These are phyloP conservation scores for Rotaria magnacalcarata DNA, from an alignment of 2,888 invertebrate species.

Conservation along the genomic window DNA sequence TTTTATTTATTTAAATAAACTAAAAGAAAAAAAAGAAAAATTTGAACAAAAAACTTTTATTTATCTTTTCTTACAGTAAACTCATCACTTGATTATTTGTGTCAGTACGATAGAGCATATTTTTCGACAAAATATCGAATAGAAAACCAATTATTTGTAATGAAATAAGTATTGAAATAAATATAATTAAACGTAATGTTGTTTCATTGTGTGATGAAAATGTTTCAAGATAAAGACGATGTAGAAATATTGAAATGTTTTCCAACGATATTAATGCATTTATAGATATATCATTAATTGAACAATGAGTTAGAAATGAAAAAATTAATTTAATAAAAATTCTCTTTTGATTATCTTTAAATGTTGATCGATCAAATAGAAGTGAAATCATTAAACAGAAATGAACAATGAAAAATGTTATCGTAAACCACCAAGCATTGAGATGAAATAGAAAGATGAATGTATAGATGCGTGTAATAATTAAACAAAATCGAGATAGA, in stretches of 20 bases:
- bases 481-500: background rate
- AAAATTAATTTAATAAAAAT: background rate
- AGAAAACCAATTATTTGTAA: slow-evolving; percentile 6
- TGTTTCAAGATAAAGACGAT: background rate
- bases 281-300: background rate
- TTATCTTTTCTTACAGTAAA: background rate
- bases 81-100: background rate
- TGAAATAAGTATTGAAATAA: background rate
- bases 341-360: background rate
- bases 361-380: slow-evolving; percentile 19
- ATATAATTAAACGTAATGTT: background rate
- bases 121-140: slow-evolving; percentile 19
- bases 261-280: background rate
- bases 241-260: slow-evolving; percentile 20
- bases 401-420: background rate
- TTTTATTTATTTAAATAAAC: slow-evolving; percentile 5
- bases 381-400: background rate
- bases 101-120: background rate
- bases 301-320: background rate
- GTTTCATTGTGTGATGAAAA: background rate
- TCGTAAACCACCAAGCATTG: background rate
- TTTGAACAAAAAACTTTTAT: background rate
- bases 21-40: background rate
- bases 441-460: background rate
- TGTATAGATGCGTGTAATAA: slow-evolving; percentile 9